A percentile compares a stretch with the other conserved stretches of the same genome.
Conservation (phyloP, 2,113 vertebrate species). For the Archocentrus centrarchus region DNA sequence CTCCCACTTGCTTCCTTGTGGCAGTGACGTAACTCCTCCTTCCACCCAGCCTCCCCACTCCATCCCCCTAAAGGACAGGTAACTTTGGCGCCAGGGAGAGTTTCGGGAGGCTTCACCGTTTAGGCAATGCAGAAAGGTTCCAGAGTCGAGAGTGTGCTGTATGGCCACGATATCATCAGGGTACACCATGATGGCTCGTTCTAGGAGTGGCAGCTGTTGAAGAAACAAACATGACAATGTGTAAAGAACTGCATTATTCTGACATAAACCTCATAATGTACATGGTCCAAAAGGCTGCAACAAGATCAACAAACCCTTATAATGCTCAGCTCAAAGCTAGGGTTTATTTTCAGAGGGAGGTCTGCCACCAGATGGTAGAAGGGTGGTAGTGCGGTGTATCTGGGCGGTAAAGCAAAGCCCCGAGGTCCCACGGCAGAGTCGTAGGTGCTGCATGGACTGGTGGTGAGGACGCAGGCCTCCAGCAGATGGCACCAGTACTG, state of each 20-base stretch:
- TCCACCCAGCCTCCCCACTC: slow-evolving; percentile 81
- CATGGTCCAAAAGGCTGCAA: not conserved
- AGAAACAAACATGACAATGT: not conserved
- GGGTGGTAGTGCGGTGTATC: slow-evolving; percentile 70
- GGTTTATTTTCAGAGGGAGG: slow-evolving; percentile 69
- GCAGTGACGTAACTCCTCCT: slow-evolving; percentile 58
- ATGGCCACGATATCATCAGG: slow-evolving; percentile 84
- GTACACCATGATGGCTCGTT: slow-evolving; percentile 72
- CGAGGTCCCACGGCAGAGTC: slow-evolving; percentile 27
- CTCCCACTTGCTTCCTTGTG: slow-evolving; percentile 70
- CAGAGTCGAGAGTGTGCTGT: slow-evolving; percentile 76
- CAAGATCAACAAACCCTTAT: slow-evolving; percentile 72
- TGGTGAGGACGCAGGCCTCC: slow-evolving; percentile 75
- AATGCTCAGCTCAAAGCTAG: slow-evolving; percentile 59
- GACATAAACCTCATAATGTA: not conserved
- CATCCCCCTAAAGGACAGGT: slow-evolving; percentile 68
- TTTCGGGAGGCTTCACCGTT: slow-evolving; percentile 3
- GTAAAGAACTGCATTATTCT: rapidly evolving
- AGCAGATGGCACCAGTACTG: slow-evolving; percentile 84
- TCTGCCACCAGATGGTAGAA: slow-evolving; percentile 82
- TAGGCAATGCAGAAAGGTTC: slow-evolving; percentile 75
- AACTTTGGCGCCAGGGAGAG: slow-evolving; percentile 84
- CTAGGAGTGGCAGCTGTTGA: slow-evolving; percentile 71
- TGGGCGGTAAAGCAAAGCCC: slow-evolving; percentile 69
- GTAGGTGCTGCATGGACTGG: slow-evolving; percentile 81